These are phyloP conservation scores for Scolopax mira DNA, from an alignment of 2,113 vertebrate genomes.

Conservation along the genomic window DNA sequence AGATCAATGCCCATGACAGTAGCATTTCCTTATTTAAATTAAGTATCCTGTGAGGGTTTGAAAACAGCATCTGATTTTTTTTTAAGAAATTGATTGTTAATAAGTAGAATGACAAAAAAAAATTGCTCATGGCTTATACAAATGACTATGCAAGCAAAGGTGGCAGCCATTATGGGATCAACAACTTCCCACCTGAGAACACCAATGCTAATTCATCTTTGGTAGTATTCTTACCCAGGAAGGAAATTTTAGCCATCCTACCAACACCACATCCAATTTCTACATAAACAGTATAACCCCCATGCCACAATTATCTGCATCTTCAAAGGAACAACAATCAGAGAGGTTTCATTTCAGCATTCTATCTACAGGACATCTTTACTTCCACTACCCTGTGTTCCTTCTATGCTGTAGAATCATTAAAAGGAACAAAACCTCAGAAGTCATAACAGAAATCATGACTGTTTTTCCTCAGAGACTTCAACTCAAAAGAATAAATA, in stretches of 20 bases:
- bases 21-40: background rate
- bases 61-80: background rate
- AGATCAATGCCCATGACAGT: background rate
- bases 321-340: background rate
- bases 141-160: constrained; percentile 21
- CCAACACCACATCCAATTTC: background rate
- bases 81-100: background rate
- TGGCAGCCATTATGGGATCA: constrained; percentile 42
- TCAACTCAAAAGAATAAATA: background rate
- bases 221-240: background rate
- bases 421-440: background rate
- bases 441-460: background rate
- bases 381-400: background rate
- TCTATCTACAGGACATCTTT: background rate
- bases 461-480: background rate
- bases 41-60: background rate
- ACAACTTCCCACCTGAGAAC: constrained; percentile 6
- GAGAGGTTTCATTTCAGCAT: background rate
- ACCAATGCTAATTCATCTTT: background rate
- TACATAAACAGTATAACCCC: background rate
- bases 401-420: background rate
- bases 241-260: background rate
- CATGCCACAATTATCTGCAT: background rate
- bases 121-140: background rate
- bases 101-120: background rate